Evolutionary conservation across 1,140 invertebrate species (phyloP), one percentile per base, ranked within the genome.

Genomic region (Vollenhovia emeryi): DNA sequence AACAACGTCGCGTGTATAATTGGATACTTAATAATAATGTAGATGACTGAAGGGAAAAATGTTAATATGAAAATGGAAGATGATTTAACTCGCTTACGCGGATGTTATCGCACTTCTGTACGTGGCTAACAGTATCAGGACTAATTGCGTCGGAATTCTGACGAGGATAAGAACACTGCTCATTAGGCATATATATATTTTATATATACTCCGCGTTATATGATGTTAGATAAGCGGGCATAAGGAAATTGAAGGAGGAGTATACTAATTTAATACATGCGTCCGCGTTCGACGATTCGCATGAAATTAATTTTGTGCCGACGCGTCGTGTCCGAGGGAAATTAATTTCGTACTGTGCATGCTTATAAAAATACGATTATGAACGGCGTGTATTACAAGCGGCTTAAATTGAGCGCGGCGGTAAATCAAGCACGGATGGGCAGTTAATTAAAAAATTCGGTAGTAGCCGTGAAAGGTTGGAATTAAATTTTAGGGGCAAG

Each of bases 371-470:
- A 82, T 71, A 82, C 33, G 64, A 82, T 82, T 52, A 73, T 43
- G 66, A 71, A 40, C 50, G 78, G 50, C 64, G 66, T 50, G 78
- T 50, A 66, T 50, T 79, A 79, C 60, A 68, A 66, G 75, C 78
- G 50, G 78, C 66, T 59, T 43, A 82, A 82, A 71, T 57, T 57
- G 27, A 82, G 66, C 78, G 62, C 66, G 48, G 36, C 52, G 78
- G 40, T 82, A 71, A 73, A 82, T 82, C 50, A 71, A 57, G 27
- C 45, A 21, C 9, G 27, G 52, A 59, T 30, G 45, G 48, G 80
- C 24, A 75, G 68, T 79, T 89, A 86, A 89, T 89, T 88, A 88
- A 89, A 89, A 89, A 89, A 89, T 88, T 89, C 87, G 85, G 87
- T 82, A 86, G 87, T 85, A 76, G 30, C 33, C 66, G 84, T 88